Base-by-base conservation (phyloP, 2,888 invertebrate genomes). In the Adelphocoris suturalis region DNA sequence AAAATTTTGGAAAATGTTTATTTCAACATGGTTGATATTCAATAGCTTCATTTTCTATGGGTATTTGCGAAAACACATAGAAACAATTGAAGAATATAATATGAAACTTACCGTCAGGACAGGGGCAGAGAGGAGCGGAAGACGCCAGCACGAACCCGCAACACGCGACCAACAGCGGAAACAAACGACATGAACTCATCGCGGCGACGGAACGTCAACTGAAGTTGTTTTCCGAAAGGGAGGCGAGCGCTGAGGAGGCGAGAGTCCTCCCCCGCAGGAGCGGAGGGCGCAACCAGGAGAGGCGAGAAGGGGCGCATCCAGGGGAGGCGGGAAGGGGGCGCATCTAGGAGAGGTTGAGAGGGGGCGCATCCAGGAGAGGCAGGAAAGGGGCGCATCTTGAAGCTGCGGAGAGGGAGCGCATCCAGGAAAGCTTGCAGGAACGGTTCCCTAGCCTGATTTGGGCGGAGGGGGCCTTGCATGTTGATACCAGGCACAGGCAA, bases 91-190 rank as follows among this genome's bases (percentile, higher is more conserved):
- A n/a, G n/a, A n/a, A n/a, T n/a, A 37, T 37, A 37, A 37, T 37
- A 4, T 37, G 3, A 19, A 13, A 85, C 85, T 57, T 11, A 85
- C 85, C 85, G 12, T 85, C 85, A 7, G 85, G 85, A 23, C 85
- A 85, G 37, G 85, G 85, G 85, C 85, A 85, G 37, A 85, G 61
- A 4, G 85, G 61, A 57, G 85, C 85, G 16, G 85, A 57, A 57
- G 61, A 57, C 61, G 48, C 57, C 3, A 85, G 19, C n/a, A 82
- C 19, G 46, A 85, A 85, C 57, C 85, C 57, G 61, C 85, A 85
- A 85, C 85, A 61, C 61, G 85, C 85, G 85, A 85, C 27, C 28
- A 61, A 27, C 19, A 57, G 47, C 57, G 46, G 19, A 52, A 13
- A 85, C 28, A 27, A 28, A 61, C 85, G 57, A 14, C 57, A 27